Evolutionary conservation across 1,140 invertebrate genomes (phyloP).

Genomic region (Drosophila teissieri): DNA sequence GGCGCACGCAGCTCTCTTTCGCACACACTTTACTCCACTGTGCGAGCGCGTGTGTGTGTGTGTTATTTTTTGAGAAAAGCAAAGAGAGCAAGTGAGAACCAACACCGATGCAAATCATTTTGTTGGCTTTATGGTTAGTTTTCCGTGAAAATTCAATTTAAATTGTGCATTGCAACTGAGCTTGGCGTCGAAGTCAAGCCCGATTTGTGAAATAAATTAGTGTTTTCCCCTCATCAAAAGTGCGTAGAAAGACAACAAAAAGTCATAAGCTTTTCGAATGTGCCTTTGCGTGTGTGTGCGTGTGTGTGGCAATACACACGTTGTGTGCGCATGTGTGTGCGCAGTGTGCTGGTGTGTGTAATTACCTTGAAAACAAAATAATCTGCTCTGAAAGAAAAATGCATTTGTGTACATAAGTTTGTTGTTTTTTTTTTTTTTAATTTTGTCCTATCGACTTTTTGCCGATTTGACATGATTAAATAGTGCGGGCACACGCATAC

Average conservation of each 20-base stretch:
- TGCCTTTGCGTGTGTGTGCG: constrained; percentile 8
- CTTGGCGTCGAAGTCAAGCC: constrained; percentile 1
- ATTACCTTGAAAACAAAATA: constrained; percentile 42
- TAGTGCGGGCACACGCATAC: not conserved
- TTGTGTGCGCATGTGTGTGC: constrained; percentile 17
- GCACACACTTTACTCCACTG: no score
- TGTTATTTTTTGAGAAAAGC: no score
- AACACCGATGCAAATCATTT: no score
- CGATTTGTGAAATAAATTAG: constrained; percentile 1
- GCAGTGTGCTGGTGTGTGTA: constrained; percentile 16
- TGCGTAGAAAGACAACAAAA: constrained; percentile 43
- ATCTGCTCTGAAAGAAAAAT: constrained; percentile 21
- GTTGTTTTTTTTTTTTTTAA: not conserved
- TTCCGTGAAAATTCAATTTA: no score
- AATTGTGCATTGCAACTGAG: constrained; percentile 2
- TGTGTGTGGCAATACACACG: constrained; percentile 30
- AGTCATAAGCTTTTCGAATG: constrained; percentile 37
- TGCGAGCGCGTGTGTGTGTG: no score
- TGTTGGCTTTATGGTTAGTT: no score
- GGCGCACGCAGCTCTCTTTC: no score
- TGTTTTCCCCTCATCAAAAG: constrained; percentile 18
- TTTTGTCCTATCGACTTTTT: no score
- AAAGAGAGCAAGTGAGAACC: no score
- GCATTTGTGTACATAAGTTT: constrained; percentile 33
- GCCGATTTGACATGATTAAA: constrained; percentile 18